Evolutionary conservation across 2,113 vertebrate genomes (phyloP).

Genomic region (Osmerus eperlanus): DNA sequence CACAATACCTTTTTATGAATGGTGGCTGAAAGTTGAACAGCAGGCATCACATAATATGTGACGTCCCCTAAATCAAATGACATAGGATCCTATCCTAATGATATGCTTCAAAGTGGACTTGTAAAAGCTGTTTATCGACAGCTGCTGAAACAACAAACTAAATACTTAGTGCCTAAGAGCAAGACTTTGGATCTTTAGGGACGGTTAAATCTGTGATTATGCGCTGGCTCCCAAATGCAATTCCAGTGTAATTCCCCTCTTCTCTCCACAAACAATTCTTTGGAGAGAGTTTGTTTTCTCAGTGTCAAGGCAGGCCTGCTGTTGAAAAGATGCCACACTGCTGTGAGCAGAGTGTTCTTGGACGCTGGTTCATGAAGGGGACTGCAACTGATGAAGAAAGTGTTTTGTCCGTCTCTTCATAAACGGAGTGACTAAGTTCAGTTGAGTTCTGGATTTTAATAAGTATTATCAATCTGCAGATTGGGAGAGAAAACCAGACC

Average conservation of each 20-base stretch:
- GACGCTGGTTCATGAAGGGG: no score
- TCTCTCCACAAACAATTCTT: slow-evolving; percentile 56
- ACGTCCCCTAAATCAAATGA: not conserved
- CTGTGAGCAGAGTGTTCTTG: no score
- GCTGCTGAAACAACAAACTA: slow-evolving; percentile 7
- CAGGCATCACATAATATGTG: not conserved
- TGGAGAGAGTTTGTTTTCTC: slow-evolving; percentile 52
- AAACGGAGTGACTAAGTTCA: no score
- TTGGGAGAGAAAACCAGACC: no score
- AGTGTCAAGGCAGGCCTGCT: slow-evolving; percentile 39
- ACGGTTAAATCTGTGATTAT: slow-evolving; percentile 44
- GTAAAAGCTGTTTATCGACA: not conserved
- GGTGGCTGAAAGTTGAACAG: not conserved
- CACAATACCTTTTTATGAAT: not conserved
- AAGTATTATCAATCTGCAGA: no score
- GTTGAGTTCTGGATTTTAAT: no score
- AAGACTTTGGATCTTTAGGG: slow-evolving; percentile 30
- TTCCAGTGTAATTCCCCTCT: slow-evolving; percentile 49
- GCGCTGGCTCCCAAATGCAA: slow-evolving; percentile 39
- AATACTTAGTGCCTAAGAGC: slow-evolving; percentile 40
- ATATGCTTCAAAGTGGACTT: not conserved
- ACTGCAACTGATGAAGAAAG: no score
- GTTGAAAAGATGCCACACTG: slow-evolving; percentile 41
- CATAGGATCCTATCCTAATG: not conserved
- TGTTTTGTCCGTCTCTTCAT: no score